Evolutionary conservation across 2,888 invertebrate genomes (phyloP).

Genomic region (Noctua comes): DNA sequence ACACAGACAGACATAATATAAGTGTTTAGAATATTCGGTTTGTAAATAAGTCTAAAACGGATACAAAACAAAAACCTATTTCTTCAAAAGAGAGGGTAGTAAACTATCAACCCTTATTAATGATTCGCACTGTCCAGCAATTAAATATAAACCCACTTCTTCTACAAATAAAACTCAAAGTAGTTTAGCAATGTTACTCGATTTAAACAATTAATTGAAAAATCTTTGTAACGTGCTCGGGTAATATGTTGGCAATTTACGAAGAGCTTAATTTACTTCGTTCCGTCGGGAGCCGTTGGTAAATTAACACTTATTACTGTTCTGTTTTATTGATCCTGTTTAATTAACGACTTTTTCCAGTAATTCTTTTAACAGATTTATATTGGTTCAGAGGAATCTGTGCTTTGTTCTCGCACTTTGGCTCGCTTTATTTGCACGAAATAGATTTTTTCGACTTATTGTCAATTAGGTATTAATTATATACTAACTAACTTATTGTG

Average conservation of each 20-base stretch:
- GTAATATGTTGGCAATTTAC: conserved; percentile 57
- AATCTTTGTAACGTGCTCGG: conserved; percentile 40
- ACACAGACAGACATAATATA: neutral
- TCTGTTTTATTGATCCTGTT: conserved; percentile 50
- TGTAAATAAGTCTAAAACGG: neutral
- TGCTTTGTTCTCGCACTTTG: neutral
- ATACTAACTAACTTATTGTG: neutral
- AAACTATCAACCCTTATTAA: conserved; percentile 10
- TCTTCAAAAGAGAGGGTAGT: neutral
- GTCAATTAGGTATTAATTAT: neutral
- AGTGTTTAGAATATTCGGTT: neutral
- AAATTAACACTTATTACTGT: conserved; percentile 57
- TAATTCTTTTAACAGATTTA: conserved; percentile 29
- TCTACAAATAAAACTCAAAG: conserved; percentile 14
- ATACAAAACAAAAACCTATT: neutral
- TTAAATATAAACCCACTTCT: neutral
- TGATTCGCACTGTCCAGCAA: conserved; percentile 10
- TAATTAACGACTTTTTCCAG: conserved; percentile 50
- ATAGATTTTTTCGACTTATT: neutral
- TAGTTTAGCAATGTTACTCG: conserved; percentile 22
- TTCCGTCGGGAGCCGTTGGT: conserved; percentile 42
- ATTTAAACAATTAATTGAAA: conserved; percentile 51
- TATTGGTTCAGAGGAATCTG: conserved; percentile 20
- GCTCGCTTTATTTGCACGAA: neutral
- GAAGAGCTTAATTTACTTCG: conserved; percentile 56